Evolutionary conservation across 2,888 invertebrate genomes (phyloP), one percentile per base, ranked within the genome.

Genomic region (Melanostoma scalare): DNA sequence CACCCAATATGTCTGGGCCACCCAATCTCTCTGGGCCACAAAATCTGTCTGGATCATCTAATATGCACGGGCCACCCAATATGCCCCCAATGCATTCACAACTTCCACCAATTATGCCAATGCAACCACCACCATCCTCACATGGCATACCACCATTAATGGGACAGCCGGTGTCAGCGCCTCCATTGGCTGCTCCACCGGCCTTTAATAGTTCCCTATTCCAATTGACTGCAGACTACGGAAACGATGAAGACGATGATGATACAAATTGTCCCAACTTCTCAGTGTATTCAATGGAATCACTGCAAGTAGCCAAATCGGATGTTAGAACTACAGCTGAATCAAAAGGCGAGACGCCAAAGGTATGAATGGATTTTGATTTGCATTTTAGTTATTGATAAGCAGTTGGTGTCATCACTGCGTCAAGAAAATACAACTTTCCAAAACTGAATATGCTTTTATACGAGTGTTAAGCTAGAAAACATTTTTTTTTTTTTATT

Each of bases 181-280:
- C 92, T 87, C 92, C 89, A 4, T 86, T 88, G 35, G 86, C 89
- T 38, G 87, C 87, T 48, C 87, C 87, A 33, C 87, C 89, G 3
- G 38, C 86, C 52, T 89, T 90, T 87, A 90, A 89, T 73, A 89
- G 86, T 53, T 88, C 90, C 31, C 72, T 90, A 36, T 90, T 91
- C 46, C 89, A 89, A 76, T 86, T 90, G 33, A 89, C 88, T 38
- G 87, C 90, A 20, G 89, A 90, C 61, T 89, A 89, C 75, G 90
- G 89, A 61, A 89, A 90, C 55, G 92, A 92, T 78, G 91, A 20
- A 20, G 20, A 91, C 9, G 89, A 92, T 2, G 92, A 92, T n/a
- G 94, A 94, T 69, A 95, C 95, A 0, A 95, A 95, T 87, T 96
- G 96, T 90, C 96, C 96, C 3, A 96, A 96, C 90, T 96, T 96